These are phyloP conservation scores for Ictalurus punctatus DNA, from an alignment of 2,113 vertebrate genomes.

Conservation along the genomic window DNA sequence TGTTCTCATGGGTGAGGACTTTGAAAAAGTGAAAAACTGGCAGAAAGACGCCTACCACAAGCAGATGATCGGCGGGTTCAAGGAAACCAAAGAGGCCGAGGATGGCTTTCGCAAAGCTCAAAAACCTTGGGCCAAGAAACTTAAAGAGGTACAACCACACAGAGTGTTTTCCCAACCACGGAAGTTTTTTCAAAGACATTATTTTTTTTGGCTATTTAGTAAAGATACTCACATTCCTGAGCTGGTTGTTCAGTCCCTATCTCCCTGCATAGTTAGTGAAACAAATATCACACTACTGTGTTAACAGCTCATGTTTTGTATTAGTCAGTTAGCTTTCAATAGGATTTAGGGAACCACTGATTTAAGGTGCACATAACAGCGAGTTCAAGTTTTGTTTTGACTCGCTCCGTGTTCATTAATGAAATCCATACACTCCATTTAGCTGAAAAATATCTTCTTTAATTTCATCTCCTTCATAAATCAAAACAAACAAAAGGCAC, in stretches of 20 bases:
- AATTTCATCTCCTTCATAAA: too few species aligned
- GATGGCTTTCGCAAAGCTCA: constrained; percentile 97
- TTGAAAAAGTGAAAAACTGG: constrained; percentile 99
- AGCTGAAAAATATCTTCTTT: too few species aligned
- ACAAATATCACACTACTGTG: not conserved
- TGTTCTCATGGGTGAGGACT: constrained; percentile 91
- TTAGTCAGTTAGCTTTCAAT: not conserved
- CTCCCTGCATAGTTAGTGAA: not conserved
- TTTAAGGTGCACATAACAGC: not conserved
- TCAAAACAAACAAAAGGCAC: too few species aligned
- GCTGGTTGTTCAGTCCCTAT: not conserved
- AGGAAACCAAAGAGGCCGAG: constrained; percentile 96
- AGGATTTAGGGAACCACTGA: not conserved
- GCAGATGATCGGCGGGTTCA: constrained; percentile 98
- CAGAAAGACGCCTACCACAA: constrained; percentile 97
- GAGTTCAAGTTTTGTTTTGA: too few species aligned
- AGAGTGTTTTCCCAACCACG: not conserved
- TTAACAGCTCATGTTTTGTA: constrained; percentile 2
- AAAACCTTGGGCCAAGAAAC: constrained; percentile 98
- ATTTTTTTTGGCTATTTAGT: not conserved
- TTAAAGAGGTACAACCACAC: constrained; percentile 84
- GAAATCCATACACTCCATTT: too few species aligned
- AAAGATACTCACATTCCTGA: not conserved
- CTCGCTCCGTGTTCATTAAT: too few species aligned
- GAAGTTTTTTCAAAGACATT: not conserved